Base-by-base conservation (phyloP, 2,888 invertebrate species). In the Drosophila sordidapex region DNA sequence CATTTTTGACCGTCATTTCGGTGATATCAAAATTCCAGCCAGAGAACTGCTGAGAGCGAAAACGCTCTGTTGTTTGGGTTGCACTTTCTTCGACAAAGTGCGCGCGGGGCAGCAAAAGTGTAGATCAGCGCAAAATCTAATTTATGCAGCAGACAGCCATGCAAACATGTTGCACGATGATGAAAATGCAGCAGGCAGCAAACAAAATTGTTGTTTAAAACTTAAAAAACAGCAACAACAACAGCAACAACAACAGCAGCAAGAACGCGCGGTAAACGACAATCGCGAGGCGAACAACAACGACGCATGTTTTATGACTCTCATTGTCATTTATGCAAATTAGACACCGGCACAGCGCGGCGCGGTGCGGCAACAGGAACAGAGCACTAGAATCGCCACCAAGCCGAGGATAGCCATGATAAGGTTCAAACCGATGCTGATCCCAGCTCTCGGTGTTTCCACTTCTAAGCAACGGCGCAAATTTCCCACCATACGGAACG, bases 241-340 rank as follows among this genome's bases (percentile, higher is more conserved):
- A 57, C 13, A 46, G 33, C 58, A 52, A 38, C 67, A 56, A 38
- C 27, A 35, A 18, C 53, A 36, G 27, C 54, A 56, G n/a, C 38
- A 38, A 46, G 25, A 46, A 46, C 25, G 40, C 36, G 70, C 58
- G 53, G 77, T 68, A 70, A 70, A 72, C 74, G 73, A 82, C 81
- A 81, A 76, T 80, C 62, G 75, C 65, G 77, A 64, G 70, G 46
- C 64, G 75, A 82, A 86, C 87, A 86, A 86, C 83, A 83, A 83
- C 85, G 83, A 90, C 90, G 90, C 87, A 90, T 91, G 91, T 91
- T 87, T 90, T 90, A 90, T 90, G 90, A 90, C 87, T 88, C 86
- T 83, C 89, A 90, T 91, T 90, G 91, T 87, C 85, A 90, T 90
- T 90, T 90, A 90, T 90, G 90, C 86, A 90, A 90, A 90, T 90